Conservation (phyloP, 1,140 invertebrate genomes). For the Brachionus rotundiformis region DNA sequence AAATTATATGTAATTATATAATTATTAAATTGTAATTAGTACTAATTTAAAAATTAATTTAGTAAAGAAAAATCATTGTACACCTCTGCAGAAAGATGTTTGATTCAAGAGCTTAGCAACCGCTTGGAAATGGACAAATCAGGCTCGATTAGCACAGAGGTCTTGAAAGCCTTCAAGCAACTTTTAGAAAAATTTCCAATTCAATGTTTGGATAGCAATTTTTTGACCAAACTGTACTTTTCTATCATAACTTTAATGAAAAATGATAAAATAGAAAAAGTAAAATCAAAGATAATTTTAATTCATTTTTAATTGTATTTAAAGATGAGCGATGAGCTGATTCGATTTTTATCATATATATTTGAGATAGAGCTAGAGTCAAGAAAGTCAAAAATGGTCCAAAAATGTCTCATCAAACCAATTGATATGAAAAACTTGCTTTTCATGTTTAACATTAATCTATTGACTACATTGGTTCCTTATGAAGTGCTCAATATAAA, state of each 20-base stretch:
- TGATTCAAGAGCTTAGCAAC: background rate
- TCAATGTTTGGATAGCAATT: background rate
- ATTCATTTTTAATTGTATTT: background rate
- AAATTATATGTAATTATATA: conserved; percentile 28
- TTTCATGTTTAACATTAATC: conserved; percentile 8
- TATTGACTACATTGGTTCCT: background rate
- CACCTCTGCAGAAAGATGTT: background rate
- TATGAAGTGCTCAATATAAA: background rate
- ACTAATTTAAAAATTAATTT: no score
- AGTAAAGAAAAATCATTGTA: background rate
- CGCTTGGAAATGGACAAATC: background rate
- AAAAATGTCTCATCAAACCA: background rate
- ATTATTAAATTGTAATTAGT: no score
- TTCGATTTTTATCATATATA: background rate
- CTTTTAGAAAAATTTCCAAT: background rate
- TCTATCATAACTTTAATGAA: background rate
- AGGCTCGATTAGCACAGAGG: background rate
- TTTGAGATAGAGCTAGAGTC: background rate
- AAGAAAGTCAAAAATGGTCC: background rate
- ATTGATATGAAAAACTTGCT: background rate
- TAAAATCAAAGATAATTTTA: background rate
- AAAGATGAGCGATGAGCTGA: background rate
- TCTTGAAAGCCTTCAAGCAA: background rate
- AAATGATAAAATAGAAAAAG: background rate
- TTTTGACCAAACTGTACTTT: background rate